Conservation (phyloP, 2,113 vertebrate species). For the Solea solea region DNA sequence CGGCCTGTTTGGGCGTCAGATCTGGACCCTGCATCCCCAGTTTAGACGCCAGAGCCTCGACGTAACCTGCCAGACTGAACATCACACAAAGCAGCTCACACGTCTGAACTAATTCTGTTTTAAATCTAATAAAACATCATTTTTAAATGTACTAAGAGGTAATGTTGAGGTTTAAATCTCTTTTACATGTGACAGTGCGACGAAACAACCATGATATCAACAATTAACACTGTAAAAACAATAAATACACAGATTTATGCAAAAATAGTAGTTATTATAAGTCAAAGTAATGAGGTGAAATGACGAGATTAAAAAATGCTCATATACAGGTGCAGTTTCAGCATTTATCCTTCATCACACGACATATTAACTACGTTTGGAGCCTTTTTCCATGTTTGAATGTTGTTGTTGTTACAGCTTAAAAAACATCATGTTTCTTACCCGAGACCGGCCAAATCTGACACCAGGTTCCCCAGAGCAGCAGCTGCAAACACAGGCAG, state of each 20-base stretch:
- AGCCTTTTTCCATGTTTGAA: neutral
- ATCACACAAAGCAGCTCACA: conserved; percentile 18
- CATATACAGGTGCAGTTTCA: too few relatives aligned
- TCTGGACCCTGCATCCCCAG: conserved; percentile 94
- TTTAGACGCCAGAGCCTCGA: conserved; percentile 91
- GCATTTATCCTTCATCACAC: neutral
- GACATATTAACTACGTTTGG: neutral
- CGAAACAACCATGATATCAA: too few relatives aligned
- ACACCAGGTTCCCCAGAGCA: conserved; percentile 96
- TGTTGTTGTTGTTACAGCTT: neutral
- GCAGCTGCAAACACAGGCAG: conserved; percentile 83
- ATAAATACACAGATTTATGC: neutral
- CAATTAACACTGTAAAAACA: neutral
- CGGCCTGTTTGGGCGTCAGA: conserved; percentile 92
- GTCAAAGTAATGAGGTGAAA: neutral
- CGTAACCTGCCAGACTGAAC: conserved; percentile 92
- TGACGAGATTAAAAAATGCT: neutral
- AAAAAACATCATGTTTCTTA: conserved; percentile 71
- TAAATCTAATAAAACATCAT: too few relatives aligned
- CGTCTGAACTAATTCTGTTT: too few relatives aligned
- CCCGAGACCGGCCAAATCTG: conserved; percentile 97
- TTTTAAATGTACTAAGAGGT: too few relatives aligned
- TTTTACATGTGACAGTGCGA: too few relatives aligned
- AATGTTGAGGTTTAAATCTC: too few relatives aligned
- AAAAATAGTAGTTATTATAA: neutral